Percentiles rank a stretch among this genome's conserved stretches.
These are phyloP conservation scores for Antennarius maculatus DNA, from an alignment of 2,797 vertebrate species.

Conservation along the genomic window DNA sequence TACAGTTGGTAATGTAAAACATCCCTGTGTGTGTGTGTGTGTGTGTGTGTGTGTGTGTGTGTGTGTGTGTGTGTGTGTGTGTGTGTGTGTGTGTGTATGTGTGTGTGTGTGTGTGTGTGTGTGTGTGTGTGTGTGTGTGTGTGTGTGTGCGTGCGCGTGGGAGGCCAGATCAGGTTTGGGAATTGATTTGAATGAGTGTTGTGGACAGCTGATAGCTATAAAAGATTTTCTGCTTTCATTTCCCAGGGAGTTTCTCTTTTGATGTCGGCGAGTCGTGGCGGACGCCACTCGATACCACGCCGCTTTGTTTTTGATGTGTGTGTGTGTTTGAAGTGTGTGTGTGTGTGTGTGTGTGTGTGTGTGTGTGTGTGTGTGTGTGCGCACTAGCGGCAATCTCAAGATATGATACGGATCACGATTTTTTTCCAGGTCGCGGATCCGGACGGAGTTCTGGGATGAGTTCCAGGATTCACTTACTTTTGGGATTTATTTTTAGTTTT, in stretches of 20 bases:
- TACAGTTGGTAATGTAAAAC: constrained; percentile 85
- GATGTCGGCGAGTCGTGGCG: constrained; percentile 70
- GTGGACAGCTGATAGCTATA: constrained; percentile 81
- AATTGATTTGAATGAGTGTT: constrained; percentile 83
- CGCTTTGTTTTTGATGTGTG: constrained; percentile 22
- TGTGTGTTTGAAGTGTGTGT: too few relatives aligned
- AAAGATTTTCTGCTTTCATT: constrained; percentile 78
- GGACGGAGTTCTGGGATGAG: too few relatives aligned
- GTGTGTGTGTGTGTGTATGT: constrained; percentile 46
- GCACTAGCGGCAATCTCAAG: too few relatives aligned
- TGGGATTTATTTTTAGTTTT: too few relatives aligned
- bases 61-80: constrained; percentile 38
- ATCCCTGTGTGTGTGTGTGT: constrained; percentile 50
- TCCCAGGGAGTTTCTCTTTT: constrained; percentile 78
- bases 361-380: too few relatives aligned
- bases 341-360: too few relatives aligned
- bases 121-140: constrained; percentile 36
- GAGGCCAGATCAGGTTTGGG: constrained; percentile 80
- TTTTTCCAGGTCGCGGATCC: too few relatives aligned
- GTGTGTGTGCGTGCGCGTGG: constrained; percentile 44
- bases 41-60: constrained; percentile 6
- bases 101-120: neutral
- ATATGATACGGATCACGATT: too few relatives aligned
- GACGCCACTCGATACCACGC: constrained; percentile 54
- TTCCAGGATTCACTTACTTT: too few relatives aligned